These are phyloP conservation scores for Tetraodon nigroviridis DNA, from an alignment of 2,113 vertebrate species.

Conservation along the genomic window DNA sequence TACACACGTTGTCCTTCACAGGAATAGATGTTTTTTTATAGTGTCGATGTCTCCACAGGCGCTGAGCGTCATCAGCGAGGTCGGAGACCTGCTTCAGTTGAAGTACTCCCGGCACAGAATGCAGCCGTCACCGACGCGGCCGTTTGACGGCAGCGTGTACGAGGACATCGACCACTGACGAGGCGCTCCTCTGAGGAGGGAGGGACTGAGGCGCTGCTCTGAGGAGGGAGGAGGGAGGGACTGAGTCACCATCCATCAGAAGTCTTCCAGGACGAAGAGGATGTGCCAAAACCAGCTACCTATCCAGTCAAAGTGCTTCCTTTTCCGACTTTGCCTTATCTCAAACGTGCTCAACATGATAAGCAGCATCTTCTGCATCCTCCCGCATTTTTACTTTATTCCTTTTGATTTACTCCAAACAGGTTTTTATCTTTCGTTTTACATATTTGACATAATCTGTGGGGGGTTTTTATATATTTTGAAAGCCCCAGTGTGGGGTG, in stretches of 20 bases:
- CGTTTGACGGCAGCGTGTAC: conserved; percentile 35
- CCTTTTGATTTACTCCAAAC: neutral
- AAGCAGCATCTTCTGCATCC: conserved; percentile 12
- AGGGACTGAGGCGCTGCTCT: conserved; percentile 1
- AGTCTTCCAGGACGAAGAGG: conserved; percentile 40
- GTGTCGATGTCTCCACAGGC: conserved; percentile 70
- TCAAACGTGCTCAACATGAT: conserved; percentile 9
- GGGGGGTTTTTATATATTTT: no score
- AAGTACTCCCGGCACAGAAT: conserved; percentile 84
- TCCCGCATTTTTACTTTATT: conserved; percentile 6
- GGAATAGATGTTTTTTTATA: conserved; percentile 24
- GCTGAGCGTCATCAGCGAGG: conserved; percentile 85
- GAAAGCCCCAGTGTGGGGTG: no score
- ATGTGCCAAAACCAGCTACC: conserved; percentile 20
- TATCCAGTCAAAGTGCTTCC: neutral
- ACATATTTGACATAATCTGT: no score
- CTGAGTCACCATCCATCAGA: conserved; percentile 21
- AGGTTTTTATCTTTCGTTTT: no score
- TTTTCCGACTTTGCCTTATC: conserved; percentile 38
- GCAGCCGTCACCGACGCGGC: conserved; percentile 24
- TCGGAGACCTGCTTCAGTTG: conserved; percentile 88
- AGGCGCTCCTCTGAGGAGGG: conserved; percentile 6
- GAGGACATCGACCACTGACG: conserved; percentile 58
- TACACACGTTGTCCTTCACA: conserved; percentile 13
- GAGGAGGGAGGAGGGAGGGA: neutral